A percentile compares a stretch with the other conserved stretches of the same genome.
These are phyloP conservation scores for Drosophila kambysellisi DNA, from an alignment of 2,888 invertebrate species.

Conservation along the genomic window DNA sequence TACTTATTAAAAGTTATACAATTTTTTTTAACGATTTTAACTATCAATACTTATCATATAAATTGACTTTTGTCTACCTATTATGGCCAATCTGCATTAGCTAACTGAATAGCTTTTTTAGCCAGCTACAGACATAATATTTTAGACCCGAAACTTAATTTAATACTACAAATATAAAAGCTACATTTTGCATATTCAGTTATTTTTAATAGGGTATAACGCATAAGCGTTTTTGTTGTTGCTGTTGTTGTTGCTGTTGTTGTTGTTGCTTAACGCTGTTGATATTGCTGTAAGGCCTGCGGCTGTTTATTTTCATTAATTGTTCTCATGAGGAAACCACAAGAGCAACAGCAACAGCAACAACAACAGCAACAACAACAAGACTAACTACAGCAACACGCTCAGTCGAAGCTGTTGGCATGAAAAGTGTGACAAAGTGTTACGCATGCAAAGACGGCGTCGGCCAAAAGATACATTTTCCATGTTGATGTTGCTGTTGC, in stretches of 20 bases:
- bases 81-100: background rate
- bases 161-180: constrained; percentile 2
- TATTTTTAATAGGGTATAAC: constrained; percentile 34
- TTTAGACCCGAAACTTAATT: constrained; percentile 1
- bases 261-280: constrained; percentile 17
- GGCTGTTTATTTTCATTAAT: constrained; percentile 82
- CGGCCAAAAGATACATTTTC: constrained; percentile 79
- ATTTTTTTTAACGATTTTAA: background rate
- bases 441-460: constrained; percentile 78
- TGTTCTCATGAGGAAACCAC: constrained; percentile 80
- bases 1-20: background rate
- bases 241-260: constrained; percentile 18
- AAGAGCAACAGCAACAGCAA: constrained; percentile 38
- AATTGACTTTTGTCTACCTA: background rate
- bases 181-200: constrained; percentile 2
- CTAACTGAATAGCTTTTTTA: background rate
- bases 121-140: background rate
- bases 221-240: constrained; percentile 9
- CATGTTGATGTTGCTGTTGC: constrained; percentile 44
- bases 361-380: constrained; percentile 22
- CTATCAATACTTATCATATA: background rate
- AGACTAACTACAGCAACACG: constrained; percentile 41
- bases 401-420: constrained; percentile 71
- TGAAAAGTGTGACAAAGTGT: constrained; percentile 81
- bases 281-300: constrained; percentile 55